Conservation (phyloP, 2,797 vertebrate genomes). For the Geotria australis region DNA sequence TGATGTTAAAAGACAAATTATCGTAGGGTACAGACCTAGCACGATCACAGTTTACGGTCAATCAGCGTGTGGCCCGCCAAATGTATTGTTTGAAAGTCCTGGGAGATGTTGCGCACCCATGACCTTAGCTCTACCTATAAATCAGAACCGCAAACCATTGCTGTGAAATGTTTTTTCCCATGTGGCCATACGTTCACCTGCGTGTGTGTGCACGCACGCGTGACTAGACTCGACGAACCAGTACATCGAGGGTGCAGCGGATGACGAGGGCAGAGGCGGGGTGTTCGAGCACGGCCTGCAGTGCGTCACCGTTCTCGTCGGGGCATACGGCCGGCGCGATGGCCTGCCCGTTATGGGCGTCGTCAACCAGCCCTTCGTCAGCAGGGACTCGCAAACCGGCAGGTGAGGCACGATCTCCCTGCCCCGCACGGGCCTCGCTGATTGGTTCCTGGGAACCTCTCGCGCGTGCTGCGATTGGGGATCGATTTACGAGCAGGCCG, state of each 20-base stretch:
- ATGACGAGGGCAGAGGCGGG: conserved; percentile 15
- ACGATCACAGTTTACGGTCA: too few relatives aligned
- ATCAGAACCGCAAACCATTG: too few relatives aligned
- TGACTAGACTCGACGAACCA: conserved; percentile 43
- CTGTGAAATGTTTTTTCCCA: background rate
- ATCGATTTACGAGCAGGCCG: too few relatives aligned
- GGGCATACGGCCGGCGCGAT: conserved; percentile 27
- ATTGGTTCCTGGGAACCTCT: too few relatives aligned
- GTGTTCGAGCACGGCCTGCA: conserved; percentile 36
- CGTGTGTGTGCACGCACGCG: background rate
- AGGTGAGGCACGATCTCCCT: conserved; percentile 6
- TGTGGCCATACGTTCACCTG: background rate
- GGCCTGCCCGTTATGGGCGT: conserved; percentile 49
- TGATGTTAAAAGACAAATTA: too few relatives aligned
- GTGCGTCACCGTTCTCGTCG: conserved; percentile 44
- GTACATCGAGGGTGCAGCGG: conserved; percentile 37
- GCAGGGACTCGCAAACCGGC: conserved; percentile 12
- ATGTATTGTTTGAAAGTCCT: too few relatives aligned
- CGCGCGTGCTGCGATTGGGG: too few relatives aligned
- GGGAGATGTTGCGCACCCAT: too few relatives aligned
- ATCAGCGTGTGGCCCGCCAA: too few relatives aligned
- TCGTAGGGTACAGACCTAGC: too few relatives aligned
- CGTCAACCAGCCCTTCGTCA: conserved; percentile 47
- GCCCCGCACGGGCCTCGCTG: too few relatives aligned
- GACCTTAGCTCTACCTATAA: too few relatives aligned